Evolutionary conservation across 2,888 invertebrate species (phyloP).

Genomic region (Zeuzera pyrina): DNA sequence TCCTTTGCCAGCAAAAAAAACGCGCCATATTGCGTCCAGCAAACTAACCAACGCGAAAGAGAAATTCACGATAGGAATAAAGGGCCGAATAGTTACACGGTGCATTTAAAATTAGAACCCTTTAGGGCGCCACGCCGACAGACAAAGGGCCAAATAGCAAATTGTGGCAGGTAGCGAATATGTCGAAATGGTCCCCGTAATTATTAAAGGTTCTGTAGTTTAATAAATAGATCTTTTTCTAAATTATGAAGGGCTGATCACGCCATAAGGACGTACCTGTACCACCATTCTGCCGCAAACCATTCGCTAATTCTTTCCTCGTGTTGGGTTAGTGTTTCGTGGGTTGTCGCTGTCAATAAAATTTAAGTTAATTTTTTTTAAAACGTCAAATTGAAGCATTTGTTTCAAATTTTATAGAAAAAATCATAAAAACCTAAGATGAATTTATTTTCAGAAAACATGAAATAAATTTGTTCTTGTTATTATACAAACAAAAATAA

Average conservation of each 20-base stretch:
- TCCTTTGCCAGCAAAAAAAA: constrained; percentile 48
- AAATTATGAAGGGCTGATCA: constrained; percentile 63
- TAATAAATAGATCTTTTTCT: constrained; percentile 71
- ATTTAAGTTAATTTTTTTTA: no score
- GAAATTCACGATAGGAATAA: constrained; percentile 69
- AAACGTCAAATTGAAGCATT: no score
- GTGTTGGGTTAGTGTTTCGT: no score
- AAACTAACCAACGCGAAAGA: constrained; percentile 69
- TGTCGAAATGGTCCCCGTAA: constrained; percentile 61
- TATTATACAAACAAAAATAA: no score
- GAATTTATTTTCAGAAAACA: no score
- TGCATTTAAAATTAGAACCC: constrained; percentile 71
- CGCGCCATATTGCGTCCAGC: constrained; percentile 52
- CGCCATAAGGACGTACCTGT: constrained; percentile 71
- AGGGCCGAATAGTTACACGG: constrained; percentile 66
- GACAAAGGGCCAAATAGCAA: constrained; percentile 70
- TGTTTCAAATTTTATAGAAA: no score
- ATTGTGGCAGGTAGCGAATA: constrained; percentile 73
- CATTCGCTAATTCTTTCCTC: constrained; percentile 35
- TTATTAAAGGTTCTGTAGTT: constrained; percentile 63
- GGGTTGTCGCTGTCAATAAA: no score
- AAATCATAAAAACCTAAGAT: no score
- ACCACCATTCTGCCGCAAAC: no score
- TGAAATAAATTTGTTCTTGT: no score
- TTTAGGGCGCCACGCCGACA: constrained; percentile 73